Evolutionary conservation across 1,140 invertebrate genomes (phyloP), one percentile per base, ranked within the genome.

Genomic region (Halictus rubicundus): DNA sequence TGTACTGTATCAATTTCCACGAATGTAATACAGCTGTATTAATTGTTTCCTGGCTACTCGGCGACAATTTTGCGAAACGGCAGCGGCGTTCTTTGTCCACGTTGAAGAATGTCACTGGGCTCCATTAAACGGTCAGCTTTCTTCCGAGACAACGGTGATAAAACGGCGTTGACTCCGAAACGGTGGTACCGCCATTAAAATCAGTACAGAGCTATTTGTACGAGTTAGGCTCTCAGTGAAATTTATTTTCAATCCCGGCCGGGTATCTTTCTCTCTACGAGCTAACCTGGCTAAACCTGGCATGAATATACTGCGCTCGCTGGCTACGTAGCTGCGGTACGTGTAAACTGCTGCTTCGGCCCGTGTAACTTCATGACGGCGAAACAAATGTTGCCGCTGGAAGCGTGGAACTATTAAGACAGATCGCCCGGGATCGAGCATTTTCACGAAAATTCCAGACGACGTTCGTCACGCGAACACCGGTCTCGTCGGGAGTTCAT

Each of bases 191-290:
- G 72, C 81, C 78, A 80, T 88, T 84, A 86, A 88, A 83, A 86
- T 63, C 70, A 74, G 74, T 64, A 63, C 75, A 57, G 25, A 52
- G 79, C 82, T 84, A 87, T 89, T 89, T 81, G 83, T 88, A 89
- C 80, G 80, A 63, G 83, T 89, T 89, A 88, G 74, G 68, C 65
- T 54, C 75, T 83, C 74, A 84, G 83, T 87, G 69, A 84, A 87
- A 88, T 89, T 89, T 89, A 89, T 89, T 88, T 89, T 89, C 88
- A 87, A 88, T 89, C 80, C 80, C 52, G 59, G 27, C 54, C 54
- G 66, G 61, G 61, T 83, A 88, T 88, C 78, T 87, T 88, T 88
- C 84, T 84, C 68, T 81, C 49, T 61, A 42, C 74, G 70, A 61
- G 39, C 65, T 57, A 68, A 68, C 27, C 60, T 46, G 73, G 60